Evolutionary conservation across 1,140 invertebrate genomes (phyloP).

Genomic region (Yoshiicerus persimilis): DNA sequence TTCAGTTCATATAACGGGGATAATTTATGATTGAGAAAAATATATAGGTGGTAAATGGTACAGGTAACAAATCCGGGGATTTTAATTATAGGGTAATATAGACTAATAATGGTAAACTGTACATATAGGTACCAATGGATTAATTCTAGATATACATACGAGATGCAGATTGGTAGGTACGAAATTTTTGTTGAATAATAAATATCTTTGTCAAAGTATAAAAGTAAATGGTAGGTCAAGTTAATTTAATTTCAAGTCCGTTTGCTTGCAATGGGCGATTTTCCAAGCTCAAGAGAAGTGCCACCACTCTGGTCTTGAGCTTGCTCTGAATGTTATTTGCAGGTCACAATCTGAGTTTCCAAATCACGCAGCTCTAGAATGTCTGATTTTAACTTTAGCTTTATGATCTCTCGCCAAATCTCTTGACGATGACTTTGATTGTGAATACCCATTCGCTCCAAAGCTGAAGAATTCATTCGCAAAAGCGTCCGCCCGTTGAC

Average conservation of each 20-base stretch:
- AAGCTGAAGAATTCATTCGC: slow-evolving; percentile 39
- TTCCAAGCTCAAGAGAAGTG: neutral
- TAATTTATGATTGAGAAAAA: neutral
- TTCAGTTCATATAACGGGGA: too few relatives aligned
- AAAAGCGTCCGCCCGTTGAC: slow-evolving; percentile 44
- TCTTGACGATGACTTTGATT: slow-evolving; percentile 40
- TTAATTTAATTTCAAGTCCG: neutral
- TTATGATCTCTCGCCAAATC: slow-evolving; percentile 49
- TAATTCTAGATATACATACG: neutral
- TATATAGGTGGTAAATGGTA: neutral
- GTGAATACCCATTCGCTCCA: slow-evolving; percentile 47
- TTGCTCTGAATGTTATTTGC: slow-evolving; percentile 8
- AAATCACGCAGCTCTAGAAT: slow-evolving; percentile 43
- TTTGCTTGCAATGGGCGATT: neutral
- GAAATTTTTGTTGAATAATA: neutral
- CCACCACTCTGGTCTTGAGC: neutral
- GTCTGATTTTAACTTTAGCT: slow-evolving; percentile 47
- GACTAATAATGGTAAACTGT: too few relatives aligned
- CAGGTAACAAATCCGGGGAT: neutral
- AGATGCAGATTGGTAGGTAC: neutral
- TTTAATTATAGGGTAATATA: neutral
- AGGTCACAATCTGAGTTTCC: slow-evolving; percentile 29
- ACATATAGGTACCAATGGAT: neutral
- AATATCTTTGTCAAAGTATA: neutral
- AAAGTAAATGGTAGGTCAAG: slow-evolving; percentile 11